These are phyloP conservation scores for Diorhabda elongata DNA, from an alignment of 1,140 invertebrate species.

Conservation along the genomic window DNA sequence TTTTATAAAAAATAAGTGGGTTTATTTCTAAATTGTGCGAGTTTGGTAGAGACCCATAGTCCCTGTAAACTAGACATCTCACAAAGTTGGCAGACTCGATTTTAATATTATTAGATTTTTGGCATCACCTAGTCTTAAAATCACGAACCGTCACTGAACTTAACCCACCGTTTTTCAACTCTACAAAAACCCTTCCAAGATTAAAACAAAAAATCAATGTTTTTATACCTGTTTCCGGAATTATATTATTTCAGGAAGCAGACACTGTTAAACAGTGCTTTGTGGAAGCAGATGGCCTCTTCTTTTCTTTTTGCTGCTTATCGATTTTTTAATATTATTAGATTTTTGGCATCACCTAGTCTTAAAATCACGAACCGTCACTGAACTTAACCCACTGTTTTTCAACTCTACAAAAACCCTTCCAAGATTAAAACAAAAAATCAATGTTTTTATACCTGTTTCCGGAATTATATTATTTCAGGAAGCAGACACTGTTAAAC, in stretches of 20 bases:
- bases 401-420: neutral
- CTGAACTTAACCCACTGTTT: neutral
- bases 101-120: no score
- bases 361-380: no score
- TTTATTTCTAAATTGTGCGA: no score
- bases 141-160: neutral
- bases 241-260: neutral
- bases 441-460: conserved; percentile 2
- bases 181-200: neutral
- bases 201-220: conserved; percentile 1
- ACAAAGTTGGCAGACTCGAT: no score
- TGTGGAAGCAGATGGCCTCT: conserved; percentile 25
- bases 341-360: no score
- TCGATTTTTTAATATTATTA: no score
- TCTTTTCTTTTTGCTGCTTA: conserved; percentile 26
- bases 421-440: neutral
- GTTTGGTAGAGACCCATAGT: no score
- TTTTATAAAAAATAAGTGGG: no score
- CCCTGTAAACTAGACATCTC: no score
- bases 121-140: no score
- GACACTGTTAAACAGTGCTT: conserved; percentile 13
- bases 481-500: conserved; percentile 11
- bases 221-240: conserved; percentile 2
- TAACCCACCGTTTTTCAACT: neutral
- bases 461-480: neutral